Conservation (phyloP, 2,113 vertebrate species). For the Tragelaphus imberbis region DNA sequence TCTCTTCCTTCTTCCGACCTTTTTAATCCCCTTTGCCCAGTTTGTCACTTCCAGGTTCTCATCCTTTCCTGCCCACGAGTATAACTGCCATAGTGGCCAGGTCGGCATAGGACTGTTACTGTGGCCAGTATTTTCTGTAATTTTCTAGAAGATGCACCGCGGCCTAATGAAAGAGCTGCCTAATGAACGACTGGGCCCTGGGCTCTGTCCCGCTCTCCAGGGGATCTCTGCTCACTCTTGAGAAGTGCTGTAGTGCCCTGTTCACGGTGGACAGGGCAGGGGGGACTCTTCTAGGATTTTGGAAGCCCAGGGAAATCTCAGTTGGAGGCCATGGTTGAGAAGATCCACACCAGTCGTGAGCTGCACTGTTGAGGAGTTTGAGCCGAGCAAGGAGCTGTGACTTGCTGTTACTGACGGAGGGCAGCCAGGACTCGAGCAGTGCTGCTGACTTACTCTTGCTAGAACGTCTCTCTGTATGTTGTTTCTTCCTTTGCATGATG, state of each 20-base stretch:
- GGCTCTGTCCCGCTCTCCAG: not conserved
- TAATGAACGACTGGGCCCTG: too few relatives aligned
- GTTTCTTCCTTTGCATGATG: not conserved
- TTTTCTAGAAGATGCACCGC: not conserved
- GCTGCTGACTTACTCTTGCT: not conserved
- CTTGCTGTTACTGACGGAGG: not conserved
- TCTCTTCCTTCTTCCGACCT: not conserved
- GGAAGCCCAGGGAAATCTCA: not conserved
- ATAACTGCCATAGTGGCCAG: not conserved
- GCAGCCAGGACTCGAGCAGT: not conserved
- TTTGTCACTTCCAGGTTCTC: not conserved
- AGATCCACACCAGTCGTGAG: not conserved
- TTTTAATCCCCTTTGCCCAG: not conserved
- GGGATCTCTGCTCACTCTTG: not conserved
- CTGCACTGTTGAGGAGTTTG: not conserved
- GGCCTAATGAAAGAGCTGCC: not conserved
- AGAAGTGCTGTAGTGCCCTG: not conserved
- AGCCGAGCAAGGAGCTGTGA: too few relatives aligned
- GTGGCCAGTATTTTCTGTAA: not conserved
- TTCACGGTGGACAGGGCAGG: not conserved
- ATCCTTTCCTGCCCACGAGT: not conserved
- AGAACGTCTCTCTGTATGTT: not conserved
- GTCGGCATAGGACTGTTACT: not conserved
- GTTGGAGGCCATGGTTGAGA: not conserved
- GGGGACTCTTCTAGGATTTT: not conserved